phyloP scores from a whole-genome alignment of 2,113 vertebrate species.

The Mus musculus region GRCm39 chr17:60116001-60116500 shows the following conservation, averaged over 20 bases:
- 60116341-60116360: background rate
- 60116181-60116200: background rate
- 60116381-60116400: background rate
- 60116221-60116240: background rate
- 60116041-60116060: background rate
- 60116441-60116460: background rate
- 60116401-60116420: background rate
- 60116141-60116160: background rate
- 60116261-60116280: background rate
- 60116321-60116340: background rate
- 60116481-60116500: background rate
- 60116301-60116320: background rate
- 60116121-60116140: background rate
- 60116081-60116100: background rate
- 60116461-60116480: background rate
- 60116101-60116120: background rate
- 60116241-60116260: background rate
- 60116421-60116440: background rate
- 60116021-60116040: background rate
- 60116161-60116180: background rate
- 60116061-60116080: background rate
- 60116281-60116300: background rate
- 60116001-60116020: background rate
- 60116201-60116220: background rate
- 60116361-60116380: background rate